A percentile compares a stretch with the other conserved stretches of the same genome.
These are phyloP conservation scores for Chouioia cunea DNA, from an alignment of 2,888 invertebrate genomes.

Conservation along the genomic window DNA sequence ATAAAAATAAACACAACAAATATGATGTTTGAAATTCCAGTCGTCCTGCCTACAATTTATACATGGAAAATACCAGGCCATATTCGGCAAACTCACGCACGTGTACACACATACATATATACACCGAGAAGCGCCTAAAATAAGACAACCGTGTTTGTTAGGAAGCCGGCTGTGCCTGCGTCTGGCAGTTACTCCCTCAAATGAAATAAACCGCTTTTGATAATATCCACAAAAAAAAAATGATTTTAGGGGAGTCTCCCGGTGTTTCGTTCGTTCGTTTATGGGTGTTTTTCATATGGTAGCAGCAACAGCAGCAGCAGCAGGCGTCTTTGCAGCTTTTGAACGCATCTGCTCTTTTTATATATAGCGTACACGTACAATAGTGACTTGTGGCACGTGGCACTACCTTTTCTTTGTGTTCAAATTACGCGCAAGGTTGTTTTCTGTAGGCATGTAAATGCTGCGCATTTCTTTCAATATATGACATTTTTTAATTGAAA, in stretches of 20 bases:
- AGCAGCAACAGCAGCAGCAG: no score
- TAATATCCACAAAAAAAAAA: slow-evolving; percentile 9
- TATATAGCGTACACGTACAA: slow-evolving; percentile 7
- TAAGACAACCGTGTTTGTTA: slow-evolving; percentile 13
- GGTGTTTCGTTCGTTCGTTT: no score
- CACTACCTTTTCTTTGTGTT: slow-evolving; percentile 38
- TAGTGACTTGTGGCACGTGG: slow-evolving; percentile 52
- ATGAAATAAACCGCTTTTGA: slow-evolving; percentile 23
- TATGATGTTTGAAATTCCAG: no score
- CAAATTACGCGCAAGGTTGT: background rate
- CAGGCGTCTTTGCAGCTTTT: slow-evolving; percentile 10
- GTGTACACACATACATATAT: no score
- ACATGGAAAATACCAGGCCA: no score
- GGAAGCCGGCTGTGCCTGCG: no score
- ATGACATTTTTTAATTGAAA: no score
- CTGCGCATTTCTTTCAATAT: no score
- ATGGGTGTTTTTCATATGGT: background rate
- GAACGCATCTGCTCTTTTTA: slow-evolving; percentile 45
- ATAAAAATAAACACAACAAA: no score
- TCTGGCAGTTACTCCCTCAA: background rate
- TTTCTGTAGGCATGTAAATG: no score
- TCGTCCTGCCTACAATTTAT: no score
- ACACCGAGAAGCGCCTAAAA: slow-evolving; percentile 6
- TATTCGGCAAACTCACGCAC: no score
- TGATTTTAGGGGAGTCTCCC: background rate